Base-by-base conservation (phyloP, 2,797 vertebrate genomes). In the Oophaga sylvatica region DNA sequence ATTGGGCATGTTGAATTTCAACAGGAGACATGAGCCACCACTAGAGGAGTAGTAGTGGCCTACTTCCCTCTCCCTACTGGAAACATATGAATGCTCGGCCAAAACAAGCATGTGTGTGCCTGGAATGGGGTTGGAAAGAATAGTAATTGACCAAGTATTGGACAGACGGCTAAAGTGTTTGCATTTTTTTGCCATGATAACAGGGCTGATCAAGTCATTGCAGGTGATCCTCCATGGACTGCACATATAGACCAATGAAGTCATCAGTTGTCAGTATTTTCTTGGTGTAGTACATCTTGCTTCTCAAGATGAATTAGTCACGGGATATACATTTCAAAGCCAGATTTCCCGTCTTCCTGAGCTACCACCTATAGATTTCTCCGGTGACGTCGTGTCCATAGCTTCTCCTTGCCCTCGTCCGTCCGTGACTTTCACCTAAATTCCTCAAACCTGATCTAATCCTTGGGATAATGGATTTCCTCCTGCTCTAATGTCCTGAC, bases 391-490 rank as follows among this genome's bases (percentile, higher is more conserved):
- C 29, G 12, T 10, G 16, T 7, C 41, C 71, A 12, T 13, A 19
- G 41, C 20, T 75, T 48, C 71, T 41, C n/a, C 20, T 3, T 57
- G 9, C 16, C 22, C 20, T n/a, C 71, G 45, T 22, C 35, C 5
- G 45, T 48, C 63, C 67, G 45, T 5, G 16, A 57, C 26, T 60
- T n/a, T 57, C 65, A 26, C 53, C 35, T 29, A 19, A 26, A 73
- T 70, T 70, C 53, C 17, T 73, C 35, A n/a, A 53, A 19, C 26
- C 12, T 62, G 48, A 67, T 60, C 15, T 81, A 71, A 81, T 87
- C 26, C n/a, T 15, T 53, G 67, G 29, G 35, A 48, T 68, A 57
- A 80, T 68, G 13, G 57, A 17, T 10, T 16, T 62, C 7, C 29
- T 41, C n/a, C 2, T 35, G 8, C 81, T 59, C 26, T 45, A 20